Evolutionary conservation across 1,140 invertebrate genomes (phyloP).

Genomic region (Hypsibius dujardini): DNA sequence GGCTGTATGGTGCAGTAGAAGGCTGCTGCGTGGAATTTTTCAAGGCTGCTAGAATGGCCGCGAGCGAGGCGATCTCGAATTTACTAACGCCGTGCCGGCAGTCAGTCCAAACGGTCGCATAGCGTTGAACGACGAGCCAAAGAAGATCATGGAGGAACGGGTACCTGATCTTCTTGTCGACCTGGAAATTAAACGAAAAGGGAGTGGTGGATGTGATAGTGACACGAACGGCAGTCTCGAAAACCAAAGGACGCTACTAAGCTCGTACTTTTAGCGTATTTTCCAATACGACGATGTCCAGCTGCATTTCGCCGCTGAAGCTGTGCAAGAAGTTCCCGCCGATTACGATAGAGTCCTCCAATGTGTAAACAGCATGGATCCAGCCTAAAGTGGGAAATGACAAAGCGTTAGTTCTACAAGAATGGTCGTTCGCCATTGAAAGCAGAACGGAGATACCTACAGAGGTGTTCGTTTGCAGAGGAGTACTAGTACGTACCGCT

Average conservation of each 20-base stretch:
- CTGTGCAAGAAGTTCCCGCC: constrained; percentile 94
- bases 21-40: too few species aligned
- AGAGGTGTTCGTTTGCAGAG: not conserved
- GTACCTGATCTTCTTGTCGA: constrained; percentile 88
- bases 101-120: not conserved
- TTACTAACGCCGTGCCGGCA: too few species aligned
- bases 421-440: too few species aligned
- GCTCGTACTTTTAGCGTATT: constrained; percentile 60
- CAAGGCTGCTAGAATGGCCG: too few species aligned
- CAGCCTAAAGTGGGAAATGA: constrained; percentile 44
- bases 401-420: too few species aligned
- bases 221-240: constrained; percentile 1
- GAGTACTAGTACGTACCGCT: constrained; percentile 38
- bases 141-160: constrained; percentile 35
- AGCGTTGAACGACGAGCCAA: not conserved
- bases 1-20: too few species aligned
- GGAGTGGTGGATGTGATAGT: constrained; percentile 26
- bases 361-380: constrained; percentile 96
- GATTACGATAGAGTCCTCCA: constrained; percentile 83
- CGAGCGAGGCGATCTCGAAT: too few species aligned
- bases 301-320: constrained; percentile 49
- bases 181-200: constrained; percentile 38
- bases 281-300: constrained; percentile 71
- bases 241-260: too few species aligned
- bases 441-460: too few species aligned